A percentile compares a stretch with the other conserved stretches of the same genome.
Conservation (phyloP, 2,797 vertebrate species). For the Furcifer pardalis region DNA sequence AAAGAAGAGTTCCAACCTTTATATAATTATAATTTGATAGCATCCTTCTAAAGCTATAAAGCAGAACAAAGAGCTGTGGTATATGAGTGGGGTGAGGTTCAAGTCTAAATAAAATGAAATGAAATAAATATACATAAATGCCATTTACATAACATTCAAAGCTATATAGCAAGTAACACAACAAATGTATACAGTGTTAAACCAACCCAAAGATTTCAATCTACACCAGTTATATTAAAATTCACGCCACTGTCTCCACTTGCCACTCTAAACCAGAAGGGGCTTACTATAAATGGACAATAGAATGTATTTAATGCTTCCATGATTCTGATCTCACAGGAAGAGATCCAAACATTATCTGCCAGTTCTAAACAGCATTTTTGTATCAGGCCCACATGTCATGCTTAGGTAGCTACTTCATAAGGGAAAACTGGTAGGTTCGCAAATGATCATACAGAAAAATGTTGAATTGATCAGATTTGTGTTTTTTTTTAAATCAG, state of each 20-base stretch:
- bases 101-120: too few species aligned
- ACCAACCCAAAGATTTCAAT: background rate
- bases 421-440: background rate
- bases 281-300: background rate
- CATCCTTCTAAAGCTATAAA: background rate
- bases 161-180: background rate
- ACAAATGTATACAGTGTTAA: background rate
- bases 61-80: background rate
- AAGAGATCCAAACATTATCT: background rate
- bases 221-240: background rate
- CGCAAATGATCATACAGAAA: background rate
- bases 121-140: background rate
- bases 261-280: background rate
- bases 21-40: background rate
- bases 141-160: background rate
- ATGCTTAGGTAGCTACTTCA: background rate
- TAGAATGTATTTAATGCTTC: background rate
- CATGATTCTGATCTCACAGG: background rate
- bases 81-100: too few species aligned
- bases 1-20: background rate
- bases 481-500: background rate
- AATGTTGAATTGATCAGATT: constrained; percentile 9
- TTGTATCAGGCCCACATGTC: background rate
- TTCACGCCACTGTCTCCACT: background rate
- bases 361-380: background rate